Percentiles rank a stretch among this genome's conserved stretches.
phyloP scores from a whole-genome alignment of 2,797 vertebrate genomes.

The Eurystomus glaucurus region DNA sequence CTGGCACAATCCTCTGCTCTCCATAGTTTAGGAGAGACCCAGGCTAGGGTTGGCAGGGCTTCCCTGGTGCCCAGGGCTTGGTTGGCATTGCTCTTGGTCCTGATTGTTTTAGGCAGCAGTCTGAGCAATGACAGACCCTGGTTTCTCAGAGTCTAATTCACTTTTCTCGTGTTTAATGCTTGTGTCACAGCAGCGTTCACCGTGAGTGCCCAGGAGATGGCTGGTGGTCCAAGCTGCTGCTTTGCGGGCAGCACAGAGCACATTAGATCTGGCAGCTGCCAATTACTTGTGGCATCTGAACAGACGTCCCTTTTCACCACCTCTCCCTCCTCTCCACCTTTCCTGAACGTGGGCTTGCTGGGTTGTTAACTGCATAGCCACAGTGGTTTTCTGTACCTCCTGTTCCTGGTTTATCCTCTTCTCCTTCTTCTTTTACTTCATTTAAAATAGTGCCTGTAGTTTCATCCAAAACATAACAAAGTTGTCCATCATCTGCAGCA shows the following conservation, averaged over 20 bases:
- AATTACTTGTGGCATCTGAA: background rate
- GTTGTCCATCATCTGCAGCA: background rate
- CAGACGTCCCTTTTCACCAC: background rate
- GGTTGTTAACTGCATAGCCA: background rate
- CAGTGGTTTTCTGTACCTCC: background rate
- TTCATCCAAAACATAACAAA: background rate
- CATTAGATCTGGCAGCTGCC: background rate
- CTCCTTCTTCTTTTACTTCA: background rate
- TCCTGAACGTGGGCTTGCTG: background rate
- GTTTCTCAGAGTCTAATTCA: background rate
- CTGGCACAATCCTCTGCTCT: background rate
- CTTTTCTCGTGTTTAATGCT: background rate
- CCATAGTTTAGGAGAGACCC: rapidly evolving
- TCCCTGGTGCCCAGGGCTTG: background rate
- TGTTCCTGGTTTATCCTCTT: background rate
- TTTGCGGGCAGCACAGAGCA: background rate
- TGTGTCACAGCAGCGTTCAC: background rate
- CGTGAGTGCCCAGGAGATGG: background rate
- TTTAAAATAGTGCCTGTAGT: background rate
- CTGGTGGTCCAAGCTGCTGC: background rate
- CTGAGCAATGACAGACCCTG: background rate
- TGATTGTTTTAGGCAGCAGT: background rate
- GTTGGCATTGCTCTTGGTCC: background rate
- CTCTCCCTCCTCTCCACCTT: background rate
- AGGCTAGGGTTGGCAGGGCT: background rate